Conservation (phyloP, 2,888 invertebrate species). For the Drosophila histrio region DNA sequence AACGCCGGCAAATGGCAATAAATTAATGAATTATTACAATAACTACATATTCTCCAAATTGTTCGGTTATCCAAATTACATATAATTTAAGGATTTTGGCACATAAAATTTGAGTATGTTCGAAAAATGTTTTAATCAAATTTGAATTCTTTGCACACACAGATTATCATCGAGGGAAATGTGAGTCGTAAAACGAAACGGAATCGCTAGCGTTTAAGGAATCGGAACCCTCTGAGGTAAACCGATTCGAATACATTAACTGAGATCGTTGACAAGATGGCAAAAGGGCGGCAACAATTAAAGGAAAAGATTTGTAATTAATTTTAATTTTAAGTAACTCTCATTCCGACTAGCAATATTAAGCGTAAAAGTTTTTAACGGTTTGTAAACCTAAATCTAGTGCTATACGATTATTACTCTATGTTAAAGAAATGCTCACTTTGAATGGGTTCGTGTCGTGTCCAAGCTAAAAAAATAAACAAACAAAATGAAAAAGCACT, state of each 20-base stretch:
- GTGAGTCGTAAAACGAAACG: conserved; percentile 84
- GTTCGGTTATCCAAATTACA: neutral
- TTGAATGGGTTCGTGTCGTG: conserved; percentile 39
- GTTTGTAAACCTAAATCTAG: conserved; percentile 17
- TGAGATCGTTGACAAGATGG: conserved; percentile 24
- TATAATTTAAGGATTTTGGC: neutral
- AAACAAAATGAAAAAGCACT: neutral
- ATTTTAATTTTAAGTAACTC: conserved; percentile 35
- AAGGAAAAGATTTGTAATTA: conserved; percentile 10
- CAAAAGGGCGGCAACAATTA: conserved; percentile 9
- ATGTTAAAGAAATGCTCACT: conserved; percentile 39
- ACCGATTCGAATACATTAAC: conserved; percentile 71
- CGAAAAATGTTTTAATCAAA: neutral
- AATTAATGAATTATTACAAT: neutral
- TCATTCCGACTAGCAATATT: conserved; percentile 38
- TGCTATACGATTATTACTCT: conserved; percentile 18
- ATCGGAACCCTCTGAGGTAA: conserved; percentile 81
- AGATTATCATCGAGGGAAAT: conserved; percentile 84
- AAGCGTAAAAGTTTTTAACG: conserved; percentile 24
- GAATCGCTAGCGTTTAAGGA: conserved; percentile 84
- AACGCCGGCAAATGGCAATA: conserved; percentile 6
- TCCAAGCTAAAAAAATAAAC: conserved; percentile 21
- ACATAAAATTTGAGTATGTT: neutral
- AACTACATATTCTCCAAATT: neutral
- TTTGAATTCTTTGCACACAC: neutral